Evolutionary conservation across 2,888 invertebrate genomes (phyloP), one percentile per base, ranked within the genome.

Genomic region (Cephus nigrinus): DNA sequence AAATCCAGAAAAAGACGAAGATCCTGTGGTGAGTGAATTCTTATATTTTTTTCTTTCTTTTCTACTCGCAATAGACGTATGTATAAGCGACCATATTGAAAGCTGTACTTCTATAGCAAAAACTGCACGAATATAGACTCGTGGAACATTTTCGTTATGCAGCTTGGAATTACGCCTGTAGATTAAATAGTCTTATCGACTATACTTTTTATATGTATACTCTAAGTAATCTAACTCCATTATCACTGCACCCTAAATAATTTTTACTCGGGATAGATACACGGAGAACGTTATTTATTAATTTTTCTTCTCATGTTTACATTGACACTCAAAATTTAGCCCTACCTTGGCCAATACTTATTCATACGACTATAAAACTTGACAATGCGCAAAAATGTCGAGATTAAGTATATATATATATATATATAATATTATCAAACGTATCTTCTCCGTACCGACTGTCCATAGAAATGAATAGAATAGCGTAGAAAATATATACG

Each of bases 401-500:
- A 55, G 55, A 77, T 77, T 79, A 35, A 36, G n/a, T 71, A 76
- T 74, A n/a, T 74, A 33, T 75, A 75, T 78, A 75, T 78, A 79
- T 76, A 36, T 79, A 78, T 76, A 75, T 79, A 78, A 77, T 74
- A 78, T 78, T 78, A 75, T 75, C 69, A 75, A 73, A 80, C 32
- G 69, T 77, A 75, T 75, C 74, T 75, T 80, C 69, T 82, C 76
- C 75, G 73, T 80, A 9, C 74, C 74, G n/a, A 12, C 33, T 35
- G 74, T 32, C 30, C 15, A 11, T 74, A 35, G 33, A 74, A 74
- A 74, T n/a, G 23, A 74, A 74, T 74, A 23, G 34, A 74, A 36
- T 35, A 30, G 74, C 30, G 30, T 35, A 74, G 33, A 74, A 74
- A 74, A 74, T 74, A 35, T 71, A 11, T 74, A 35, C 31, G 33